These are phyloP conservation scores for Caenorhabditis latens DNA, from an alignment of 1,140 invertebrate genomes.

Conservation along the genomic window DNA sequence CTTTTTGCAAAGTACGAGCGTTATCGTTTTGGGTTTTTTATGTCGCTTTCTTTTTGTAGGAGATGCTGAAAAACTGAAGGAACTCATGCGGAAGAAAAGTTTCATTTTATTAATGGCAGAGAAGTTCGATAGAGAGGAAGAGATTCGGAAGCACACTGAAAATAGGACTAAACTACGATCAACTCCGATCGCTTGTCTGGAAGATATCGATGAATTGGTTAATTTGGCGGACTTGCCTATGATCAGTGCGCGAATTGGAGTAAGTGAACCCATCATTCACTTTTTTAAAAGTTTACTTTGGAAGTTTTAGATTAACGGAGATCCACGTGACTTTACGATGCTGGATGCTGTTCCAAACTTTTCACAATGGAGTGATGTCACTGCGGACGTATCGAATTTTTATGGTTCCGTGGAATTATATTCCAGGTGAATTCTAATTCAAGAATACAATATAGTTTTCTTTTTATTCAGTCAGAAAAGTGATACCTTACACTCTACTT, in stretches of 20 bases:
- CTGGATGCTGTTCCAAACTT: not conserved
- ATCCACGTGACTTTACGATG: slow-evolving; percentile 9
- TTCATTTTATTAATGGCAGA: not conserved
- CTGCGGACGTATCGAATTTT: not conserved
- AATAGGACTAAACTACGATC: not conserved
- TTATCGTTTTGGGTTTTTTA: not conserved
- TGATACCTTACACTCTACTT: not conserved
- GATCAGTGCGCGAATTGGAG: not conserved
- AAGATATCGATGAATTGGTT: not conserved
- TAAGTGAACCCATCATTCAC: not conserved
- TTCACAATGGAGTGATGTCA: not conserved
- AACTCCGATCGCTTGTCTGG: not conserved
- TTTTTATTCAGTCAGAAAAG: not conserved
- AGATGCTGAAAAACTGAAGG: slow-evolving; percentile 31
- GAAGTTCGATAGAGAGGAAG: slow-evolving; percentile 1
- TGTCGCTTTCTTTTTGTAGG: not conserved
- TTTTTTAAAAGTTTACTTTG: no score
- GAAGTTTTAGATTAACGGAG: slow-evolving; percentile 16
- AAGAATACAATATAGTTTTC: not conserved
- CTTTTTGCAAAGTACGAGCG: not conserved
- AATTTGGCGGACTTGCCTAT: not conserved
- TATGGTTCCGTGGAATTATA: not conserved
- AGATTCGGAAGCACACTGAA: not conserved
- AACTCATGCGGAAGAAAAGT: slow-evolving; percentile 25
- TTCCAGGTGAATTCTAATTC: not conserved